A percentile compares a stretch with the other conserved stretches of the same genome.
phyloP scores from a whole-genome alignment of 2,797 vertebrate genomes.

The Echiichthys vipera region DNA sequence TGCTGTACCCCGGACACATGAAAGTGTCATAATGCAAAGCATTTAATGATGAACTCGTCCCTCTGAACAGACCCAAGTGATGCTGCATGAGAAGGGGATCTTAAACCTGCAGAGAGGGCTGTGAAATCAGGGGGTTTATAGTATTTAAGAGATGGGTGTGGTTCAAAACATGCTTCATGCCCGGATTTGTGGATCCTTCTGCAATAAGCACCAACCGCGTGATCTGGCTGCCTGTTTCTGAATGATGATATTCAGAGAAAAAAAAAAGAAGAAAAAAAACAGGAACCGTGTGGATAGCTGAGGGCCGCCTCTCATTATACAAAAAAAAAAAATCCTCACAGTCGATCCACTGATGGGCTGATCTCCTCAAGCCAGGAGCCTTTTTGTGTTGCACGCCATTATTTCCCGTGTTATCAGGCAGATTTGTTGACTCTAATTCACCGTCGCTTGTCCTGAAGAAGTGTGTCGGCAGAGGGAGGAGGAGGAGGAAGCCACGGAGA shows the following conservation, averaged over 20 bases:
- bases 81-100: background rate
- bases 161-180: slow-evolving; percentile 72
- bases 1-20: background rate
- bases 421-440: slow-evolving; percentile 6
- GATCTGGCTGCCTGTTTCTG: slow-evolving; percentile 56
- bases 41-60: background rate
- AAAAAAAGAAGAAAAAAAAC: slow-evolving; percentile 1
- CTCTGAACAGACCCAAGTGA: background rate
- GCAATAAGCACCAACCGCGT: slow-evolving; percentile 61
- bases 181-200: slow-evolving; percentile 63
- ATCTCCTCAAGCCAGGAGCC: slow-evolving; percentile 27
- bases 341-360: slow-evolving; percentile 36
- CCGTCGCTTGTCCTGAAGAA: slow-evolving; percentile 66
- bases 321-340: background rate
- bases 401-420: background rate
- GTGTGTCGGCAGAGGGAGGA: slow-evolving; percentile 68
- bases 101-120: slow-evolving; percentile 18
- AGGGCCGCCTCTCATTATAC: slow-evolving; percentile 19
- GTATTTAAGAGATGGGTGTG: slow-evolving; percentile 81
- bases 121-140: slow-evolving; percentile 40
- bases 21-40: background rate
- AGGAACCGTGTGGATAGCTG: slow-evolving; percentile 46
- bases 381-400: background rate
- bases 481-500: slow-evolving; percentile 56
- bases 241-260: slow-evolving; percentile 48